These are phyloP conservation scores for Sinhomidia bicolor DNA, from an alignment of 2,888 invertebrate species.

Conservation along the genomic window DNA sequence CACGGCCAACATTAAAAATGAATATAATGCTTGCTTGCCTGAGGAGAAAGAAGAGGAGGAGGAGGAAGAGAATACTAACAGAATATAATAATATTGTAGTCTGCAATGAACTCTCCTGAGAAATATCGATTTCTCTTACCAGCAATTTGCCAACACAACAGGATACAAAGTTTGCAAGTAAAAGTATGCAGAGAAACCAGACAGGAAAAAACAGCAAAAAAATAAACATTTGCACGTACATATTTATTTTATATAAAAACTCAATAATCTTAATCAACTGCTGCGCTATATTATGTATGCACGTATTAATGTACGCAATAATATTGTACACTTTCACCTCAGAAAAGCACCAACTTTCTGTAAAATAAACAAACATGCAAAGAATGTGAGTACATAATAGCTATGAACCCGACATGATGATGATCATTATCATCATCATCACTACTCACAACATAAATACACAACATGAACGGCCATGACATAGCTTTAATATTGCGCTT, in stretches of 20 bases:
- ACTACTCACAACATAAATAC: not conserved
- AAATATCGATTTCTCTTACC: slow-evolving; percentile 53
- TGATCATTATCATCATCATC: not conserved
- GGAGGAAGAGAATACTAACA: not conserved
- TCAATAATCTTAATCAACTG: slow-evolving; percentile 1
- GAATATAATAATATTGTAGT: slow-evolving; percentile 40
- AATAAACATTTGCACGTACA: slow-evolving; percentile 44
- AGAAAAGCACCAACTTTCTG: not conserved
- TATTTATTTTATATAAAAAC: not conserved
- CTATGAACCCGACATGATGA: not conserved
- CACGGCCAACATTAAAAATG: slow-evolving; percentile 32
- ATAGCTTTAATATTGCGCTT: not conserved
- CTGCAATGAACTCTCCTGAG: slow-evolving; percentile 48
- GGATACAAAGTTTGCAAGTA: not conserved
- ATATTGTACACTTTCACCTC: slow-evolving; percentile 21
- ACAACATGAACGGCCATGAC: not conserved
- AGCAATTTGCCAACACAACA: slow-evolving; percentile 4
- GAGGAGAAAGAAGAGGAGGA: slow-evolving; percentile 19
- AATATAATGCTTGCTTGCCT: slow-evolving; percentile 26
- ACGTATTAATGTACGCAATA: not conserved
- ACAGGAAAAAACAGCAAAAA: slow-evolving; percentile 38
- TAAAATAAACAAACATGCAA: slow-evolving; percentile 4
- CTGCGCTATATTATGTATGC: not conserved
- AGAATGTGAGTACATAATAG: not conserved
- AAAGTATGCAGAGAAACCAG: not conserved